These are phyloP conservation scores for Vulpes lagopus DNA, from an alignment of 2,113 vertebrate species.

Conservation along the genomic window DNA sequence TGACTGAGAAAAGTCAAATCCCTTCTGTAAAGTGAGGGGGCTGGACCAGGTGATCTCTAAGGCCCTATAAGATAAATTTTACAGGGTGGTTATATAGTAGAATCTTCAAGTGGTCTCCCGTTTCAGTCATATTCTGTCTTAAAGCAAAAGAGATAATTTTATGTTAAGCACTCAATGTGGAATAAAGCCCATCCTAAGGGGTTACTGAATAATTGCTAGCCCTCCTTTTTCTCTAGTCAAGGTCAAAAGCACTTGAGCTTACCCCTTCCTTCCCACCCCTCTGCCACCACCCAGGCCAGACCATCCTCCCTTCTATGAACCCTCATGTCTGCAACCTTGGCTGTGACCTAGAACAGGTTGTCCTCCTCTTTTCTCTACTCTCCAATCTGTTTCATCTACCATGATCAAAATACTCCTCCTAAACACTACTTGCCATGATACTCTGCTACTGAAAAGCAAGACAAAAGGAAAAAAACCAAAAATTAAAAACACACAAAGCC, in stretches of 20 bases:
- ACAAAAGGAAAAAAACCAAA: not conserved
- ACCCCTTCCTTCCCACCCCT: not conserved
- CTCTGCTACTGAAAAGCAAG: not conserved
- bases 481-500: not conserved
- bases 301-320: not conserved
- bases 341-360: not conserved
- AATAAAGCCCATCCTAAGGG: not conserved
- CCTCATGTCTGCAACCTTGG: not conserved
- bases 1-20: not conserved
- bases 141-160: not conserved
- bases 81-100: not conserved
- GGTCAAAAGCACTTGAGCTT: not conserved
- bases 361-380: not conserved
- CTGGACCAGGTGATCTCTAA: not conserved
- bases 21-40: not conserved
- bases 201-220: not conserved
- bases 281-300: not conserved
- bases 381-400: not conserved
- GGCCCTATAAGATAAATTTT: not conserved
- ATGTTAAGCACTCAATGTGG: not conserved
- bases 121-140: not conserved
- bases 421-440: not conserved
- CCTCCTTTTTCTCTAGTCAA: not conserved
- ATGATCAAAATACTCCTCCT: not conserved
- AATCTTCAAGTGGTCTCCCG: not conserved